phyloP scores from a whole-genome alignment of 2,888 invertebrate species.

The Eutolmus rufibarbis region DNA sequence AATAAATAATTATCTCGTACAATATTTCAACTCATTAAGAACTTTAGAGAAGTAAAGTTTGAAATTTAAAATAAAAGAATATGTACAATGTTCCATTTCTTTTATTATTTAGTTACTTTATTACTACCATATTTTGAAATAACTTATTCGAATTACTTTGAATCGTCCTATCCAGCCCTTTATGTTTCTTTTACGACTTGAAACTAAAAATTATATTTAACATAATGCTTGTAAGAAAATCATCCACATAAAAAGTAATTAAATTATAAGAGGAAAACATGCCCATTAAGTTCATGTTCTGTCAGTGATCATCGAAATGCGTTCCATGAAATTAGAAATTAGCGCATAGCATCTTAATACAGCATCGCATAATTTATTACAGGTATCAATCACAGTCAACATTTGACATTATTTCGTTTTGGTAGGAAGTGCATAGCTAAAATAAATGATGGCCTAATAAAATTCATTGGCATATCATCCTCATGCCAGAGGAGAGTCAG shows the following conservation, averaged over 20 bases:
- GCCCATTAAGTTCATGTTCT: not conserved
- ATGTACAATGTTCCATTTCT: too few species aligned
- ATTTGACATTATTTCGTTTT: not conserved
- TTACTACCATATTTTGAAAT: not conserved
- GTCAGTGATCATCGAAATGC: not conserved
- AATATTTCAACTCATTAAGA: not conserved
- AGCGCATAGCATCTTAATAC: not conserved
- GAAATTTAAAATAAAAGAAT: not conserved
- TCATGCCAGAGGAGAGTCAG: not conserved
- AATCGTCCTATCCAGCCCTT: too few species aligned
- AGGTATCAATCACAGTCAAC: not conserved
- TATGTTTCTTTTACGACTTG: not conserved
- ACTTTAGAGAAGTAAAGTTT: not conserved
- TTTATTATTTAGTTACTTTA: too few species aligned
- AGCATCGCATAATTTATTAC: not conserved
- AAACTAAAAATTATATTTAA: not conserved
- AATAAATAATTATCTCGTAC: too few species aligned
- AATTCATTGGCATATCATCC: not conserved
- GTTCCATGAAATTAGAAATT: not conserved
- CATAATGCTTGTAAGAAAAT: not conserved
- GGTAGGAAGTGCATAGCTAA: constrained; percentile 5
- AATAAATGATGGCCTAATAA: not conserved
- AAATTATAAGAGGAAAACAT: not conserved
- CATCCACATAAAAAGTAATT: not conserved
- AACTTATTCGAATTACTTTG: not conserved